Evolutionary conservation across 2,113 vertebrate species (phyloP), one percentile per base, ranked within the genome.

Genomic region (Psephotus haematonotus): DNA sequence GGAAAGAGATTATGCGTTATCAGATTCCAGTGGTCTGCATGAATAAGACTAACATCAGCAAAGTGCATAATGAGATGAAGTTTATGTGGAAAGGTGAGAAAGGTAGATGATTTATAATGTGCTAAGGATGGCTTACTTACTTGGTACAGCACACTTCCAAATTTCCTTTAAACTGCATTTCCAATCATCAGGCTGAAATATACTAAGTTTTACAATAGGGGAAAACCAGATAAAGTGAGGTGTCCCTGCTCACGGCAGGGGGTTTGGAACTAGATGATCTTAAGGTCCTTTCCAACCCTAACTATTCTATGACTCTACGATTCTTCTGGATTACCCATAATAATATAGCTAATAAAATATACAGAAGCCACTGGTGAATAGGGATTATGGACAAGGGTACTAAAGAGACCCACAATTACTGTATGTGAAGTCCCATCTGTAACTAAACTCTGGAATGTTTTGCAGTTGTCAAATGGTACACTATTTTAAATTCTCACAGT

Each of bases 361-460:
- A 50, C 81, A 74, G 52, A 81, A 92, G 65, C 35, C 52, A 78
- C 22, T 13, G 1, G 35, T 75, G 33, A 86, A 81, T 0, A 81
- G 13, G 50, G 29, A 68, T 84, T 82, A 91, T 29, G 11, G 76
- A 64, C 59, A 68, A 81, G 8, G 50, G 52, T 60, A 55, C 47
- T 2, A 5, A 71, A 57, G 33, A 72, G 47, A 55, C 11, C 41
- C 67, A 77, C 43, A 90, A 52, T 52, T 86, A 75, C 39, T 85
- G n/a, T 43, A 80, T 46, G 64, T 50, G 49, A 92, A 94, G 17
- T 82, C 70, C 81, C 29, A 6, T 62, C 92, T 84, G 37, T 84
- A 96, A 88, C 71, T 93, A 82, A 92, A 96, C 71, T 82, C 17
- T 90, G 93, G 95, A 98, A 97, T 97, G 93, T 92, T 84, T 47